Evolutionary conservation across 2,113 vertebrate species (phyloP).

Genomic region (Xiphophorus couchianus): DNA sequence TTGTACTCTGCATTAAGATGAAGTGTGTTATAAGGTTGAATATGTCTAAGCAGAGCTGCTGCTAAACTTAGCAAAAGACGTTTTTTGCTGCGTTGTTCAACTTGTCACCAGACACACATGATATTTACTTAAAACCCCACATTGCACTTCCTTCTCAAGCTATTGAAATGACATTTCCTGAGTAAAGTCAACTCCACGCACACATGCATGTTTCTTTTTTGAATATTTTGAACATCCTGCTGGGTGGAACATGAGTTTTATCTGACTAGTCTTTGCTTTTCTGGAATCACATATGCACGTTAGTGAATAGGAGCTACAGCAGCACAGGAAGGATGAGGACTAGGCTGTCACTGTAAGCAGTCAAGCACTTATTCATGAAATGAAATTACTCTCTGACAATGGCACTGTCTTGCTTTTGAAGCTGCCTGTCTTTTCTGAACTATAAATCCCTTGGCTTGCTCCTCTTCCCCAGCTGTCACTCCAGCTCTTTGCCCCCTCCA

Average conservation of each 20-base stretch:
- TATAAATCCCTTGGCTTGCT: constrained; percentile 72
- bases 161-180: constrained; percentile 11
- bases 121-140: constrained; percentile 24
- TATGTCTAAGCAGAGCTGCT: too few relatives aligned
- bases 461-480: constrained; percentile 36
- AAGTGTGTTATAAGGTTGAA: too few relatives aligned
- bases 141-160: constrained; percentile 15
- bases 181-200: constrained; percentile 29
- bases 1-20: too few relatives aligned
- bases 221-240: constrained; percentile 51
- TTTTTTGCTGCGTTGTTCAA: constrained; percentile 1
- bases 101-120: constrained; percentile 18
- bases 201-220: constrained; percentile 19
- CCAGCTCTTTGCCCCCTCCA: constrained; percentile 43
- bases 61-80: background rate
- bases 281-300: constrained; percentile 61
- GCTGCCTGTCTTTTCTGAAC: constrained; percentile 71
- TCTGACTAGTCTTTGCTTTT: constrained; percentile 46
- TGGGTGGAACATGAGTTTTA: constrained; percentile 14
- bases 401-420: constrained; percentile 74
- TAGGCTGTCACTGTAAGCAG: constrained; percentile 75
- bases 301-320: constrained; percentile 50
- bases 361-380: constrained; percentile 80
- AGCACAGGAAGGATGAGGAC: constrained; percentile 68
- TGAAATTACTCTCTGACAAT: constrained; percentile 82